Evolutionary conservation across 2,888 invertebrate genomes (phyloP), one percentile per base, ranked within the genome.

Genomic region (Leucophora obtusa): DNA sequence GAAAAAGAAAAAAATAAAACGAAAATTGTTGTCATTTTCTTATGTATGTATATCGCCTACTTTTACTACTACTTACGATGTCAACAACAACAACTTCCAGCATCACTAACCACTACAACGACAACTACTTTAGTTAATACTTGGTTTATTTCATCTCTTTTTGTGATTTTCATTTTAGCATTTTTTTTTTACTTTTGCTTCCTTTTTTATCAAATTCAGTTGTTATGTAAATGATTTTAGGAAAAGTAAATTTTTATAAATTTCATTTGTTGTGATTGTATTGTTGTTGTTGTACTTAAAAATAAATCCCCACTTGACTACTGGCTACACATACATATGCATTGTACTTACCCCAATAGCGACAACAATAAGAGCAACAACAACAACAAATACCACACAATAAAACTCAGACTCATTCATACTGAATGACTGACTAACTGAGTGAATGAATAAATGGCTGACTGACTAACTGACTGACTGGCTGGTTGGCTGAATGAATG

Each of bases 191-290:
- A 17, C 28, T 54, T 10, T 50, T 51, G 47, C 28, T 21, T 2
- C 43, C 1, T 59, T 65, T 9, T 43, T 21, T 60, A 53, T 65
- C 18, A 35, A 54, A 65, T 58, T 33, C 59, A 35, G 15, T 69
- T 70, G 69, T 79, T 74, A 74, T 79, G 73, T 65, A 74, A 79
- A 74, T 70, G 47, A 65, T 70, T 76, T 54, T 54, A 65, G 38
- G 51, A 62, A 58, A 65, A 59, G 38, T 58, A 69, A 38, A 63
- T 38, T 72, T 60, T 58, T 63, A 63, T 56, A 56, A 56, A 56
- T 33, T 21, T 54, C 21, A 17, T 50, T 24, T n/a, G 24, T 24
- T 24, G 24, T 24, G 5, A 5, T 24, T 24, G 33, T 28, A 59
- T 11, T 62, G 14, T 15, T 8, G 47, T 47, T 18, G 33, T 15